phyloP scores from a whole-genome alignment of 2,888 invertebrate genomes.

The Beris morrisii region DNA sequence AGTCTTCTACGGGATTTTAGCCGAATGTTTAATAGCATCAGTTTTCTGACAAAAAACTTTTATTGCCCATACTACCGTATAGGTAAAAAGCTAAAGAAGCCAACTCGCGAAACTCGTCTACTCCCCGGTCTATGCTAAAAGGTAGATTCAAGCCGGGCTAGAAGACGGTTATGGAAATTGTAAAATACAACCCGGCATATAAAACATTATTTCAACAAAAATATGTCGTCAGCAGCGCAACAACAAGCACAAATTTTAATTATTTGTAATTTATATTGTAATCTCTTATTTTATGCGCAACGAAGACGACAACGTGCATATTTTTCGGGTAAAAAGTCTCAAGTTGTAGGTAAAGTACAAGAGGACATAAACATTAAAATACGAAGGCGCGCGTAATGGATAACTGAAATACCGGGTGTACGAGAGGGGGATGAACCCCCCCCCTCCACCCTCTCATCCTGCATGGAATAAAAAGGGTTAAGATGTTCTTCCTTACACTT shows the following conservation, averaged over 20 bases:
- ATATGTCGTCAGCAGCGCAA: conserved; percentile 33
- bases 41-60: conserved; percentile 25
- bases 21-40: background rate
- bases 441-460: too few relatives aligned
- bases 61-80: background rate
- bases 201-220: conserved; percentile 30
- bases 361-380: conserved; percentile 23
- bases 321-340: too few relatives aligned
- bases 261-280: conserved; percentile 39
- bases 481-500: background rate
- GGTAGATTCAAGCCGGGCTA: too few relatives aligned
- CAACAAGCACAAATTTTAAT: conserved; percentile 40
- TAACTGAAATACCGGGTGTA: conserved; percentile 17
- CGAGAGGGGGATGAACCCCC: too few relatives aligned
- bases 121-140: too few relatives aligned
- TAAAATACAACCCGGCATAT: conserved; percentile 21
- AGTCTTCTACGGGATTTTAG: background rate
- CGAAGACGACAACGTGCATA: background rate
- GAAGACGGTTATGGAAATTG: conserved; percentile 13
- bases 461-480: too few relatives aligned
- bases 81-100: conserved; percentile 14
- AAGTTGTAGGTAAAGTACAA: background rate
- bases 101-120: too few relatives aligned
- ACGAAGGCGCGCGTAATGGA: conserved; percentile 20
- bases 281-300: conserved; percentile 35